Percentiles rank a stretch among this genome's conserved stretches.
Conservation (phyloP, 1,140 invertebrate genomes). For the Pinna nobilis region DNA sequence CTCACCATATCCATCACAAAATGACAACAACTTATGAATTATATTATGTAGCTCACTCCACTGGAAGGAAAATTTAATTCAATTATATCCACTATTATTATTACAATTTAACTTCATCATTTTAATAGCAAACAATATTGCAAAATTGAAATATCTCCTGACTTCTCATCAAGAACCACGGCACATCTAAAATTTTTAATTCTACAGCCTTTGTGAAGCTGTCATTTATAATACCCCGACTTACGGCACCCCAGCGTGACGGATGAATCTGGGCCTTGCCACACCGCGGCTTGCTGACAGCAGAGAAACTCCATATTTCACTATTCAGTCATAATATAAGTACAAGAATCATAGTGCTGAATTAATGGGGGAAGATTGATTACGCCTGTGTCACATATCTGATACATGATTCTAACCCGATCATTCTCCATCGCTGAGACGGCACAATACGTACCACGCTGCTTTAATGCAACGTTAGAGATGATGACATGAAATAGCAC, state of each 20-base stretch:
- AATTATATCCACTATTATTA: slow-evolving; percentile 6
- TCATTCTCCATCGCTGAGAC: neutral
- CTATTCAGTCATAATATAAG: neutral
- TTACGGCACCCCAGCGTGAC: neutral
- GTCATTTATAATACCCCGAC: neutral
- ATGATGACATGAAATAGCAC: neutral
- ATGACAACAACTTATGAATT: too few species aligned
- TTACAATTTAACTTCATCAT: neutral
- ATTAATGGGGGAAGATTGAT: neutral
- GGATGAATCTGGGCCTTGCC: neutral
- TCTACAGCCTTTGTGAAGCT: neutral
- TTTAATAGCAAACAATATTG: slow-evolving; percentile 1
- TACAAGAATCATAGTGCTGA: too few species aligned
- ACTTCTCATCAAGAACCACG: slow-evolving; percentile 4
- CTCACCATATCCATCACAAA: too few species aligned
- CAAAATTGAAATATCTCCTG: slow-evolving; percentile 12
- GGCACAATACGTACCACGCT: neutral
- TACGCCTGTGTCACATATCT: neutral
- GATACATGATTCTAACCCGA: neutral
- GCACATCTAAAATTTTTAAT: slow-evolving; percentile 10
- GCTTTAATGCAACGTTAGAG: neutral
- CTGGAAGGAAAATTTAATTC: neutral
- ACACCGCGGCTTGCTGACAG: neutral
- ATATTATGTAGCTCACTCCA: neutral
- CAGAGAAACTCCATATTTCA: neutral